These are phyloP conservation scores for Trematomus loennbergii DNA, from an alignment of 2,113 vertebrate genomes.

Conservation along the genomic window DNA sequence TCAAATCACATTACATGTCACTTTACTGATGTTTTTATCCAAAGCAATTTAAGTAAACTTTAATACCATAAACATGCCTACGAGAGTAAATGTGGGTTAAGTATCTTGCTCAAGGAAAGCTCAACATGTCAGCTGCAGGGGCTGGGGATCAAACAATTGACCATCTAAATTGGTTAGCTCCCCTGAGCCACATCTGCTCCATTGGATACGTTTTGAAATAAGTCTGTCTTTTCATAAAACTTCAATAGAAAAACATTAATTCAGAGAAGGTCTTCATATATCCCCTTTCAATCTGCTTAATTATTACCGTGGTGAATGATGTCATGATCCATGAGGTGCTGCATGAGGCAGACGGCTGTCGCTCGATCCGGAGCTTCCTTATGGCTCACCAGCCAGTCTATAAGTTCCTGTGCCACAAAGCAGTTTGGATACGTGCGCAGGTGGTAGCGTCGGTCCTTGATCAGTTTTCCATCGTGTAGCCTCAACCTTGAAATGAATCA, in stretches of 20 bases:
- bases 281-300: slow-evolving; percentile 19
- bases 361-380: slow-evolving; percentile 87
- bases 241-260: neutral
- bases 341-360: slow-evolving; percentile 86
- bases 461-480: slow-evolving; percentile 88
- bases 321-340: slow-evolving; percentile 90
- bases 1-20: neutral
- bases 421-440: slow-evolving; percentile 90
- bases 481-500: slow-evolving; percentile 79
- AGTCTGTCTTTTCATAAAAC: neutral
- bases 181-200: too few relatives aligned
- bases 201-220: neutral
- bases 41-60: too few relatives aligned
- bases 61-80: too few relatives aligned
- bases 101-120: too few relatives aligned
- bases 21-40: too few relatives aligned
- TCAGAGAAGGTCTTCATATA: neutral
- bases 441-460: slow-evolving; percentile 88
- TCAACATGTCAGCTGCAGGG: too few relatives aligned
- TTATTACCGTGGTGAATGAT: slow-evolving; percentile 89
- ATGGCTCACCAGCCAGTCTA: slow-evolving; percentile 88
- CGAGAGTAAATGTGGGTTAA: too few relatives aligned
- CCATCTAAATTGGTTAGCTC: too few relatives aligned
- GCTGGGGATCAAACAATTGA: too few relatives aligned
- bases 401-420: slow-evolving; percentile 89